Percentiles rank a stretch among this genome's conserved stretches.
These are phyloP conservation scores for Lepus oiostolus DNA, from an alignment of 2,797 vertebrate species.

Conservation along the genomic window DNA sequence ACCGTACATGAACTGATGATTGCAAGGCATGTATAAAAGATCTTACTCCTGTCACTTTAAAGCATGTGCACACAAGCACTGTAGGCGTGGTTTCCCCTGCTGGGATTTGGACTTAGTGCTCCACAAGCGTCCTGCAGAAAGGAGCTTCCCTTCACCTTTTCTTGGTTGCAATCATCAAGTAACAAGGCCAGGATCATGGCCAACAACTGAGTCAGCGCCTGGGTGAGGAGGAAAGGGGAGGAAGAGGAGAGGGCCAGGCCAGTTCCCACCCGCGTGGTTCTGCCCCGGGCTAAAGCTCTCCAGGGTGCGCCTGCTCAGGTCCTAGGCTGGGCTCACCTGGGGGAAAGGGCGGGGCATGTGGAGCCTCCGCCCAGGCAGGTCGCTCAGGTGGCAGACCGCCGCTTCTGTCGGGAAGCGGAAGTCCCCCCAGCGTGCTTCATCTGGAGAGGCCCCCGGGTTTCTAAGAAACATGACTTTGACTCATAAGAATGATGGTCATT, in stretches of 20 bases:
- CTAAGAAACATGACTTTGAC: background rate
- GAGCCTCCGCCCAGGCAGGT: background rate
- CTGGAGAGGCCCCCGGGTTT: background rate
- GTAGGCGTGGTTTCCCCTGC: background rate
- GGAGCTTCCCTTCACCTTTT: background rate
- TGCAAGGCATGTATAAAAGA: background rate
- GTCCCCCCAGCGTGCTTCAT: background rate
- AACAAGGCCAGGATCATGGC: background rate
- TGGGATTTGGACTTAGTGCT: background rate
- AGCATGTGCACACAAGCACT: background rate
- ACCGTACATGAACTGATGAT: background rate
- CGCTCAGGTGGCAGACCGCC: background rate
- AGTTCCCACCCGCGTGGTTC: background rate
- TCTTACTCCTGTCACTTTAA: background rate
- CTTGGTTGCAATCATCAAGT: background rate
- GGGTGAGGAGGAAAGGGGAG: background rate
- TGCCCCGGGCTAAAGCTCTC: background rate
- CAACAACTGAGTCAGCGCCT: background rate
- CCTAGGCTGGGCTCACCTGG: background rate
- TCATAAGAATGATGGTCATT: background rate
- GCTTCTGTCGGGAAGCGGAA: background rate
- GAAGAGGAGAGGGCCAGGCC: background rate
- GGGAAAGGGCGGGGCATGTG: background rate
- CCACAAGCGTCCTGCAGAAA: background rate
- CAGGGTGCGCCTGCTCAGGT: background rate